These are phyloP conservation scores for Parotocinclus haroldoi DNA, from an alignment of 2,797 vertebrate species.

Conservation along the genomic window DNA sequence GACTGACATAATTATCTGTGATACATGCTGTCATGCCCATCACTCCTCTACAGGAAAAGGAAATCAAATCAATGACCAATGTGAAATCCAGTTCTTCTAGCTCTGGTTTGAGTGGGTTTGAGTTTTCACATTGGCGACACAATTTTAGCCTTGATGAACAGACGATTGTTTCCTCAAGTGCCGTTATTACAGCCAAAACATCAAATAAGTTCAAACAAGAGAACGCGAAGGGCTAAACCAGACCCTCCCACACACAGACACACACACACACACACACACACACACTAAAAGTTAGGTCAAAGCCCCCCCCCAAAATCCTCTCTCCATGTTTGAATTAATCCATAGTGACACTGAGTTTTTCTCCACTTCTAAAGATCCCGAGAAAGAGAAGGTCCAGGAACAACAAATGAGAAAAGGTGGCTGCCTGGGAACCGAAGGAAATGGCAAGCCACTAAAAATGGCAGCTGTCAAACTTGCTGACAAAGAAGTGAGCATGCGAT, in stretches of 20 bases:
- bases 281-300: slow-evolving; percentile 3
- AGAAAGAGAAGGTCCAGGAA: slow-evolving; percentile 56
- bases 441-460: slow-evolving; percentile 62
- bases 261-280: background rate
- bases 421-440: slow-evolving; percentile 48
- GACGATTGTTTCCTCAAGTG: slow-evolving; percentile 10
- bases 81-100: slow-evolving; percentile 35
- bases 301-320: slow-evolving; percentile 28
- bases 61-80: slow-evolving; percentile 24
- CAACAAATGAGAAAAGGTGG: slow-evolving; percentile 51
- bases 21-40: slow-evolving; percentile 38
- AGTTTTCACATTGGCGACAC: slow-evolving; percentile 20
- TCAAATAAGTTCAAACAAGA: no score
- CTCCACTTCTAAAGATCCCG: slow-evolving; percentile 35
- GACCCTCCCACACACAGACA: no score
- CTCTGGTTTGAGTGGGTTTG: slow-evolving; percentile 22
- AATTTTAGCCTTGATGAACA: slow-evolving; percentile 7
- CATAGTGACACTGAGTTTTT: slow-evolving; percentile 43
- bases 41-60: slow-evolving; percentile 14
- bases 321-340: slow-evolving; percentile 48
- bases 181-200: background rate
- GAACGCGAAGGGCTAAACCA: no score
- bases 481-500: slow-evolving; percentile 47
- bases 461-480: slow-evolving; percentile 76
- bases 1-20: slow-evolving; percentile 50